Evolutionary conservation across 2,113 vertebrate species (phyloP).

Genomic region (Rhodinocichla rosea): DNA sequence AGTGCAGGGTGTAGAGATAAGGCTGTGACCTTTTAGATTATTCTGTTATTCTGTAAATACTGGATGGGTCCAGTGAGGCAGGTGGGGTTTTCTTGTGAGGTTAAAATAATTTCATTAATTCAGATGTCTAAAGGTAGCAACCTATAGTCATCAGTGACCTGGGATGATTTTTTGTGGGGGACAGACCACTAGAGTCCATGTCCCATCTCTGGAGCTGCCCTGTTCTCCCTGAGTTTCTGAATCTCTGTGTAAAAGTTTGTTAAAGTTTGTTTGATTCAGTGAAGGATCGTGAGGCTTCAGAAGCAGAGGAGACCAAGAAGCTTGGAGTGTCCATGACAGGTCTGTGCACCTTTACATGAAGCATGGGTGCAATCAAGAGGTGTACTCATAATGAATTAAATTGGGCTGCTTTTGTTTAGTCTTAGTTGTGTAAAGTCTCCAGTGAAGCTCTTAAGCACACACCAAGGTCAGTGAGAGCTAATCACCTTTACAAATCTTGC

Average conservation of each 20-base stretch:
- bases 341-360: not conserved
- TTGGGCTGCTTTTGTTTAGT: not conserved
- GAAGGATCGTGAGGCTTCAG: not conserved
- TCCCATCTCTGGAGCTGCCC: not conserved
- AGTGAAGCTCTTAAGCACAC: not conserved
- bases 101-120: conserved; percentile 27
- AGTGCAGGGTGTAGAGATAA: not conserved
- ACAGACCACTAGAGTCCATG: not conserved
- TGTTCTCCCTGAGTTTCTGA: not conserved
- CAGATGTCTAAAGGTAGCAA: not conserved
- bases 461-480: not conserved
- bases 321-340: not conserved
- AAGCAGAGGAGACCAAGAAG: not conserved
- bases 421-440: not conserved
- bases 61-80: not conserved
- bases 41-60: not conserved
- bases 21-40: conserved; percentile 17
- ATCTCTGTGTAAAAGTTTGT: not conserved
- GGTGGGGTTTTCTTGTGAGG: not conserved
- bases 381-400: not conserved
- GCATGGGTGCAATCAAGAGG: not conserved
- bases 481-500: not conserved
- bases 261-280: not conserved
- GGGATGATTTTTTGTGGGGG: not conserved
- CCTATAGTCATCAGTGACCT: not conserved